Conservation (phyloP, 2,113 vertebrate genomes). For the human region DNA sequence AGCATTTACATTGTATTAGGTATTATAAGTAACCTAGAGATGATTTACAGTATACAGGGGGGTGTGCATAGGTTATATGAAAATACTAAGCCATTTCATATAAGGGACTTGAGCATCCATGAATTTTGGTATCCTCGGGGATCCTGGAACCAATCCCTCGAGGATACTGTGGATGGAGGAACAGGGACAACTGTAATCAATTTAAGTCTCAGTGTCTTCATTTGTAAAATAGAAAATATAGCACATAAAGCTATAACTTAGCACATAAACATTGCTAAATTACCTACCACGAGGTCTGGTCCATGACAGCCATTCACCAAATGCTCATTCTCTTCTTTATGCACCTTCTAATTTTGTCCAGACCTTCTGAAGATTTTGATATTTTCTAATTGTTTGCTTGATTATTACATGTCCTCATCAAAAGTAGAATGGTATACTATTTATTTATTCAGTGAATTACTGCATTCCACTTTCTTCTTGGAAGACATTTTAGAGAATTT, state of each 20-base stretch:
- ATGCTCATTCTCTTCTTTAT: background rate
- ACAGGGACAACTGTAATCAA: background rate
- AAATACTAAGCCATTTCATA: background rate
- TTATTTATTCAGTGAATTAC: conserved; percentile 43
- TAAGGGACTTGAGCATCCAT: background rate
- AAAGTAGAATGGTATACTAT: conserved; percentile 17
- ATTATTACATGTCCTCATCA: conserved; percentile 13
- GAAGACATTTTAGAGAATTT: conserved; percentile 9
- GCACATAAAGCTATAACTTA: background rate
- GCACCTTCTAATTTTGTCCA: background rate
- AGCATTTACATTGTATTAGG: background rate
- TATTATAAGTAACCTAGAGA: background rate
- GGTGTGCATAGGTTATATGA: background rate
- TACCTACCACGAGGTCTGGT: too few species aligned
- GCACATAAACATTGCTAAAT: background rate
- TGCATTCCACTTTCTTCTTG: background rate
- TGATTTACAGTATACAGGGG: background rate
- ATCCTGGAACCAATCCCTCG: background rate
- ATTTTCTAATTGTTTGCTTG: conserved; percentile 13
- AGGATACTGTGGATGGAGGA: too few species aligned
- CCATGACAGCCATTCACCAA: background rate
- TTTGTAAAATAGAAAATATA: background rate
- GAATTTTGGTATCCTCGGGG: background rate
- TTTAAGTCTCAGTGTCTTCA: background rate
- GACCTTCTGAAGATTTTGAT: background rate